phyloP scores from a whole-genome alignment of 2,797 vertebrate genomes.

The Neosilurus mollespiculum region DNA sequence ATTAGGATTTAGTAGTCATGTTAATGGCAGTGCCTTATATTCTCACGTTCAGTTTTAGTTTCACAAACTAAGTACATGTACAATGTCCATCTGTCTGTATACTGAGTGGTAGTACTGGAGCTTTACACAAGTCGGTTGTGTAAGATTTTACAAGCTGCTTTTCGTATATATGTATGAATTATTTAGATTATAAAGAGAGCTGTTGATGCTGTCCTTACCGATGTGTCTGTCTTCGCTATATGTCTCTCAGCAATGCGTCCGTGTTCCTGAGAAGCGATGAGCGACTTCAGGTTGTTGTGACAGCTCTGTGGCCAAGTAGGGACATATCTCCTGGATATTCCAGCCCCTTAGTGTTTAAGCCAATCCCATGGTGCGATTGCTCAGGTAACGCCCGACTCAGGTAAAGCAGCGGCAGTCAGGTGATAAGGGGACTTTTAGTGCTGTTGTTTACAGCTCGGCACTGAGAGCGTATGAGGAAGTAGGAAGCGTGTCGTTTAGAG shows the following conservation, averaged over 20 bases:
- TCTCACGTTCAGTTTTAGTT: not conserved
- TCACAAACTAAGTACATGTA: not conserved
- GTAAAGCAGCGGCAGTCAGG: slow-evolving; percentile 10
- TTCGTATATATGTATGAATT: not conserved
- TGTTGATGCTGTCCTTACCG: slow-evolving; percentile 14
- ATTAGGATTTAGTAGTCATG: too few relatives aligned
- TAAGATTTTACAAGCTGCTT: too few relatives aligned
- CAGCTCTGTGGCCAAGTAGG: not conserved
- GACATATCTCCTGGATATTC: slow-evolving; percentile 1
- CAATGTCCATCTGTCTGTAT: not conserved
- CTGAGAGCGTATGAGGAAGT: slow-evolving; percentile 24
- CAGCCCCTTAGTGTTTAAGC: not conserved
- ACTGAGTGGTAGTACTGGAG: not conserved
- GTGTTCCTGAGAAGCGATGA: too few relatives aligned
- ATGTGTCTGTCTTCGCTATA: not conserved
- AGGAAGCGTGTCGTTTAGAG: not conserved
- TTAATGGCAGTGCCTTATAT: not conserved
- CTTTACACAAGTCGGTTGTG: not conserved
- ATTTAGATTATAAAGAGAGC: not conserved
- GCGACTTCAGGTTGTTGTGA: not conserved
- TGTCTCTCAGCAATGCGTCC: too few relatives aligned
- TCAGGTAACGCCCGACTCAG: not conserved
- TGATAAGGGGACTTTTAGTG: not conserved
- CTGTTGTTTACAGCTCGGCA: slow-evolving; percentile 11
- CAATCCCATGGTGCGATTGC: not conserved